Conservation (phyloP, 2,888 invertebrate species). For the Pheosia gnoma region DNA sequence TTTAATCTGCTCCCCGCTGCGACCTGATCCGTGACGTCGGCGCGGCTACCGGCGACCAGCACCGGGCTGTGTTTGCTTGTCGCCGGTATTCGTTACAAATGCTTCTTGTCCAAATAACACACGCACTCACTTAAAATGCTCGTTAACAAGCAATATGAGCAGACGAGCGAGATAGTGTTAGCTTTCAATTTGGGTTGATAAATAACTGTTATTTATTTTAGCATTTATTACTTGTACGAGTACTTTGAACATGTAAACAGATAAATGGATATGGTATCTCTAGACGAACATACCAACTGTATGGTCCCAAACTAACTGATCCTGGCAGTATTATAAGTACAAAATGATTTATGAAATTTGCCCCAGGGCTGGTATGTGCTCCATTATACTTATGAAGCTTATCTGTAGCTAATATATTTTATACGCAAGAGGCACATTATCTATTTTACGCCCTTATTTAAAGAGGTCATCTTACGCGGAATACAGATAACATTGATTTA, state of each 20-base stretch:
- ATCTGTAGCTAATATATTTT: no score
- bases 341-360: no score
- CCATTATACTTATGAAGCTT: no score
- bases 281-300: no score
- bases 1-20: slow-evolving; percentile 6
- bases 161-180: neutral
- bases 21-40: neutral
- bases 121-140: neutral
- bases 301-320: no score
- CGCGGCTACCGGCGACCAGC: neutral
- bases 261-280: no score
- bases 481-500: slow-evolving; percentile 29
- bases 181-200: neutral
- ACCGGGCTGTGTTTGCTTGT: neutral
- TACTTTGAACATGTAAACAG: no score
- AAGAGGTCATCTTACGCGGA: slow-evolving; percentile 22
- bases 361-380: no score
- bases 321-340: no score
- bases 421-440: neutral
- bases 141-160: neutral
- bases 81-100: slow-evolving; percentile 5
- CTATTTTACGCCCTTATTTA: slow-evolving; percentile 14
- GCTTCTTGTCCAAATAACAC: slow-evolving; percentile 1
- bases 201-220: no score
- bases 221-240: no score